Percentiles rank a stretch among this genome's conserved stretches.
These are phyloP conservation scores for Neria commutata DNA, from an alignment of 2,888 invertebrate genomes.

Conservation along the genomic window DNA sequence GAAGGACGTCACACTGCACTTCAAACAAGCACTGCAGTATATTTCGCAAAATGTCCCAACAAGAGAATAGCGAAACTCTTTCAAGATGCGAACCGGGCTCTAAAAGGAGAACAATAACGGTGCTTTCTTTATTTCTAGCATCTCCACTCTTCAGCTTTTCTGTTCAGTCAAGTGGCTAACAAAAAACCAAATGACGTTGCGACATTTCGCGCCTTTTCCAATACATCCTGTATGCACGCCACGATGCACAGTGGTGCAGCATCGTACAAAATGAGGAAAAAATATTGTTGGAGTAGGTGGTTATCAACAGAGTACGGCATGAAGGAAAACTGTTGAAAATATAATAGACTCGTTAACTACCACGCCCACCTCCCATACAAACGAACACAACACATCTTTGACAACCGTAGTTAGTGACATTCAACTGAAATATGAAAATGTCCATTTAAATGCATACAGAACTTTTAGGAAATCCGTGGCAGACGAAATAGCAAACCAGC, in stretches of 20 bases:
- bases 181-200: conserved; percentile 38
- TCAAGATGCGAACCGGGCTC: conserved; percentile 29
- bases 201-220: conserved; percentile 40
- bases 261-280: not conserved
- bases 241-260: not conserved
- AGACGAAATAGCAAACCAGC: too few relatives aligned
- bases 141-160: conserved; percentile 33
- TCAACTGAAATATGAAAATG: too few relatives aligned
- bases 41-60: conserved; percentile 24
- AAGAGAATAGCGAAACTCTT: conserved; percentile 27
- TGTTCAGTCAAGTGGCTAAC: conserved; percentile 35
- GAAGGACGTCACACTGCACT: conserved; percentile 48
- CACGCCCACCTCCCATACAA: too few relatives aligned
- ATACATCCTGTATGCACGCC: conserved; percentile 23
- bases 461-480: too few relatives aligned
- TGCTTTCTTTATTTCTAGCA: conserved; percentile 29
- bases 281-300: not conserved
- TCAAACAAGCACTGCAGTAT: conserved; percentile 35
- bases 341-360: too few relatives aligned
- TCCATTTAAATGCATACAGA: too few relatives aligned
- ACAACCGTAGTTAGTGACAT: too few relatives aligned
- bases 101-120: conserved; percentile 21
- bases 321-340: not conserved
- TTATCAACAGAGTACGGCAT: not conserved
- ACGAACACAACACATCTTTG: too few relatives aligned